A percentile compares a stretch with the other conserved stretches of the same genome.
These are phyloP conservation scores for Pocillopora verrucosa DNA, from an alignment of 64 coral and sea anemone genomes.

Conservation along the genomic window DNA sequence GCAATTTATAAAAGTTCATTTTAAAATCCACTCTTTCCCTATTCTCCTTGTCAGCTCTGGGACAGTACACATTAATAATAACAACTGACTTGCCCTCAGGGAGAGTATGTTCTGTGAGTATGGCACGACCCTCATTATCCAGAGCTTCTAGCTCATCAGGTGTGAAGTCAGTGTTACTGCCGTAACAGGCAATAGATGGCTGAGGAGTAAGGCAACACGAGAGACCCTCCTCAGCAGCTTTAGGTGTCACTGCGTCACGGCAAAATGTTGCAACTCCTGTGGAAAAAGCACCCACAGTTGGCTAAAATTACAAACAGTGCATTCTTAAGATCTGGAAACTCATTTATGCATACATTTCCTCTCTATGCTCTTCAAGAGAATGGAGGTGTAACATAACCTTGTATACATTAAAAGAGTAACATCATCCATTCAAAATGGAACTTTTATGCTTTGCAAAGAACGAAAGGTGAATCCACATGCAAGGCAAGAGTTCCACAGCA, in stretches of 20 bases:
- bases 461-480: too few relatives aligned
- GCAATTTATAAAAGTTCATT: slow-evolving; percentile 80
- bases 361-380: too few relatives aligned
- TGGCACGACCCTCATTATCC: slow-evolving; percentile 80
- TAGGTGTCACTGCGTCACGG: slow-evolving; percentile 65
- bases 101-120: slow-evolving; percentile 79
- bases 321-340: too few relatives aligned
- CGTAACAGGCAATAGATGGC: slow-evolving; percentile 67
- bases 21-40: slow-evolving; percentile 94
- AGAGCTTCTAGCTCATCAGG: slow-evolving; percentile 66
- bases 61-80: slow-evolving; percentile 95
- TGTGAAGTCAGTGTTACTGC: slow-evolving; percentile 57
- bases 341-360: too few relatives aligned
- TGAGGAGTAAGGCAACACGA: slow-evolving; percentile 29
- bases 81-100: slow-evolving; percentile 53
- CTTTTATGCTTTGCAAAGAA: too few relatives aligned
- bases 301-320: too few relatives aligned
- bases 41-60: slow-evolving; percentile 91
- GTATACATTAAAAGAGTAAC: too few relatives aligned
- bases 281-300: background rate
- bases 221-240: slow-evolving; percentile 85
- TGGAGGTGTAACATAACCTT: too few relatives aligned
- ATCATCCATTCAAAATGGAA: too few relatives aligned
- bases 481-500: too few relatives aligned
- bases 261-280: slow-evolving; percentile 98